Conservation (phyloP, 2,888 invertebrate species). For the Hirtodrosophila alboralis region DNA sequence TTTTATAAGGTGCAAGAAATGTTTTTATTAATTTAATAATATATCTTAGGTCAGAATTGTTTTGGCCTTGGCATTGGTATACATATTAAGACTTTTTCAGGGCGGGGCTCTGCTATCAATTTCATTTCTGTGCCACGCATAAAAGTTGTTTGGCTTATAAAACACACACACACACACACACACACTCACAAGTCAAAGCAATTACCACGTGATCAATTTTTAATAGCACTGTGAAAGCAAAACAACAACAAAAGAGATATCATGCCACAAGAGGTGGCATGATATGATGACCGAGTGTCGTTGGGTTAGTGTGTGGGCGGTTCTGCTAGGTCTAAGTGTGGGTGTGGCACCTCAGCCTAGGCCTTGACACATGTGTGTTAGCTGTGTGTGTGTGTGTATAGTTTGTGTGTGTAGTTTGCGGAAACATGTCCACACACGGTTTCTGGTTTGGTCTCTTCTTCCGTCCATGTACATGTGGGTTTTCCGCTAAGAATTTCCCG, state of each 20-base stretch:
- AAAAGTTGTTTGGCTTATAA: constrained; percentile 17
- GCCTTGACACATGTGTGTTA: constrained; percentile 7
- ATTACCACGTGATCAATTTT: constrained; percentile 65
- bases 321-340: constrained; percentile 4
- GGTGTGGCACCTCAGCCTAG: constrained; percentile 12
- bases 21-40: neutral
- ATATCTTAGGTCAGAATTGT: constrained; percentile 19
- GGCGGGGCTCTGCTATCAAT: constrained; percentile 27
- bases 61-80: constrained; percentile 43
- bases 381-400: neutral
- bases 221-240: constrained; percentile 40
- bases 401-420: constrained; percentile 36
- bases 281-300: constrained; percentile 34
- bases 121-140: constrained; percentile 20
- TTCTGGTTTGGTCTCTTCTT: constrained; percentile 16
- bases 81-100: constrained; percentile 7
- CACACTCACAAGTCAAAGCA: constrained; percentile 28
- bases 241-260: constrained; percentile 8
- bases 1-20: constrained; percentile 7
- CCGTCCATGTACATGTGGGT: constrained; percentile 59
- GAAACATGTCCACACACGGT: constrained; percentile 48
- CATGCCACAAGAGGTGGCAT: constrained; percentile 12
- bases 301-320: constrained; percentile 11
- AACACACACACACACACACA: neutral
- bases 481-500: constrained; percentile 60